Conservation (phyloP, 2,888 invertebrate species). For the Sisyra terminalis region DNA sequence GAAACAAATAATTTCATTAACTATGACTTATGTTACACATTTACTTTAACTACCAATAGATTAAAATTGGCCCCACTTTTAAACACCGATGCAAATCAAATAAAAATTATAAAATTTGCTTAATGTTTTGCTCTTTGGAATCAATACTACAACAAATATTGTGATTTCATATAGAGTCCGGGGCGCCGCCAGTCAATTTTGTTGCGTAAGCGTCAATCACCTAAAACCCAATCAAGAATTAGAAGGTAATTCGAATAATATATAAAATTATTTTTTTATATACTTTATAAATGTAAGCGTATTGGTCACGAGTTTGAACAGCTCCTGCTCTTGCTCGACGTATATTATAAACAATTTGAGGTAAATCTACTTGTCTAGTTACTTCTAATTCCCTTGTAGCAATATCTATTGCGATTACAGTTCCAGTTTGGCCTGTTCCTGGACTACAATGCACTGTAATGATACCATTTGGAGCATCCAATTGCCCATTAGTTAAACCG, state of each 20-base stretch:
- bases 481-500: no score
- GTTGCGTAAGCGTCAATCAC: constrained; percentile 70
- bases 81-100: no score
- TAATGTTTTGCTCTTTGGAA: no score
- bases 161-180: constrained; percentile 34
- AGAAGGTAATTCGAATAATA: no score
- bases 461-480: constrained; percentile 19
- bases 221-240: no score
- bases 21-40: no score
- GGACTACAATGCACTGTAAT: constrained; percentile 76
- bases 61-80: no score
- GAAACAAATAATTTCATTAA: no score
- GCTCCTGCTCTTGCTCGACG: constrained; percentile 78
- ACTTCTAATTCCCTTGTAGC: constrained; percentile 76
- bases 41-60: no score
- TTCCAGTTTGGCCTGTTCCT: constrained; percentile 80
- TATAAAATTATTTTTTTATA: no score
- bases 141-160: no score
- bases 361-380: constrained; percentile 66
- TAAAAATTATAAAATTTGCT: no score
- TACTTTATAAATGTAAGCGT: constrained; percentile 84
- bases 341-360: constrained; percentile 67
- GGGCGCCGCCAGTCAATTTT: constrained; percentile 58
- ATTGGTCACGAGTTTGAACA: constrained; percentile 83
- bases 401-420: constrained; percentile 71